Evolutionary conservation across 2,888 invertebrate species (phyloP).

Genomic region (Eupithecia vulgata): DNA sequence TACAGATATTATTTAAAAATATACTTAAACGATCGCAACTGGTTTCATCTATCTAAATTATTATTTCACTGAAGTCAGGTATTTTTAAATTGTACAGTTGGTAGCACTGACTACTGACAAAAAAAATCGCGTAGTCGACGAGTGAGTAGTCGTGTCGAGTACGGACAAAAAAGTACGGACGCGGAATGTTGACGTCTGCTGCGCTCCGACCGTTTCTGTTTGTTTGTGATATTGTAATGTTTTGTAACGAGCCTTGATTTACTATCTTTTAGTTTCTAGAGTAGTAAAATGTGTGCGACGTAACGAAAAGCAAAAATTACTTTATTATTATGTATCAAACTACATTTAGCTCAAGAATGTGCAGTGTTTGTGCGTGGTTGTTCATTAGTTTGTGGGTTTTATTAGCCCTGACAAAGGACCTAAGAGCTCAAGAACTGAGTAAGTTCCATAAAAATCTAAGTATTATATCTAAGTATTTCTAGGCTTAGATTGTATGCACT

Average conservation of each 20-base stretch:
- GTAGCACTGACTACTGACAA: background rate
- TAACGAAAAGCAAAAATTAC: slow-evolving; percentile 36
- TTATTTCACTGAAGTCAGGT: background rate
- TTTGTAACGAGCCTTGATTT: slow-evolving; percentile 33
- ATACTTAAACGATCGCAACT: too few species aligned
- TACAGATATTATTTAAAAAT: too few species aligned
- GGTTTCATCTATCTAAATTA: background rate
- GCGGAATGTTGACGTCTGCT: slow-evolving; percentile 24
- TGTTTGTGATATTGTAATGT: slow-evolving; percentile 28
- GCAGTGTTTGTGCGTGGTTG: slow-evolving; percentile 66
- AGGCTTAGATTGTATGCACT: too few species aligned
- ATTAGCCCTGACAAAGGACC: slow-evolving; percentile 73
- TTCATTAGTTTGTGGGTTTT: slow-evolving; percentile 71
- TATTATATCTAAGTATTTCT: too few species aligned
- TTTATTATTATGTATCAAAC: slow-evolving; percentile 52
- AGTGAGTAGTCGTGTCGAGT: too few species aligned
- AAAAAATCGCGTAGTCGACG: too few species aligned
- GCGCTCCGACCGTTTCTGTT: slow-evolving; percentile 33
- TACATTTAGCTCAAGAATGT: slow-evolving; percentile 68
- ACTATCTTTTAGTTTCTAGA: slow-evolving; percentile 32
- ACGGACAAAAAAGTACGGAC: too few species aligned
- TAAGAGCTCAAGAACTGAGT: slow-evolving; percentile 69
- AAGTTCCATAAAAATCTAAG: slow-evolving; percentile 49
- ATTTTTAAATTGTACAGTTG: background rate
- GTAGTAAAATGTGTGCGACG: slow-evolving; percentile 37